Base-by-base conservation (phyloP, 1,140 invertebrate species). In the Harpegnathos saltator region DNA sequence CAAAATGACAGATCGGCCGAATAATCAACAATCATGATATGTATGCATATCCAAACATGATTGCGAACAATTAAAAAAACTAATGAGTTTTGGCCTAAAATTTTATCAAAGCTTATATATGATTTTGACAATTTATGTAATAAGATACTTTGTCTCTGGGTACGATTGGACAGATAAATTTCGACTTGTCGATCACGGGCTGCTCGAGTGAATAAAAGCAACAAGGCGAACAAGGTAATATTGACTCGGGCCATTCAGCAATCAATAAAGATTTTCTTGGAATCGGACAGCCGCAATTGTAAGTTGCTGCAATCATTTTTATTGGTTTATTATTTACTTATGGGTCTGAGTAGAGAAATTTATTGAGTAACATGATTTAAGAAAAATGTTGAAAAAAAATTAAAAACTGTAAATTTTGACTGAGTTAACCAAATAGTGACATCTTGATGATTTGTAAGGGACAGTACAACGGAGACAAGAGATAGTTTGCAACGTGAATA, bases 261-360 rank as follows among this genome's bases (percentile, higher is more conserved):
- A 50, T 22, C 26, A 33, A 33, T 11, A n/a, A 22, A 33, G 38
- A 29, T 12, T 66, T 26, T 15, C 74, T 50, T 9, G 58, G 33
- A 1, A 59, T 3, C 3, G 65, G 38, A 83, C 91, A 92, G 5
- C 90, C 91, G 44, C 91, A 91, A 4, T 85, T 90, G 29, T 63
- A 58, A 65, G 87, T 87, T 9, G 89, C 72, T 1, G 48, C 48
- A 52, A 91, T 91, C 89, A 92, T 92, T 12, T 68, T 86, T 82
- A 59, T 15, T 24, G n/a, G n/a, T 29, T 5, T 29, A 12, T 33
- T 58, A 19, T 48, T 71, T 26, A 9, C 12, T 61, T 26, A 65
- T 4, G 11, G 14, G 26, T 48, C n/a, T 15, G 14, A 52, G 26
- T 59, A 50, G 29, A 1, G 1, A n/a, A n/a, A 33, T 3, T 56